Conservation (phyloP, 2,113 vertebrate genomes). For the Pardalotus punctatus region DNA sequence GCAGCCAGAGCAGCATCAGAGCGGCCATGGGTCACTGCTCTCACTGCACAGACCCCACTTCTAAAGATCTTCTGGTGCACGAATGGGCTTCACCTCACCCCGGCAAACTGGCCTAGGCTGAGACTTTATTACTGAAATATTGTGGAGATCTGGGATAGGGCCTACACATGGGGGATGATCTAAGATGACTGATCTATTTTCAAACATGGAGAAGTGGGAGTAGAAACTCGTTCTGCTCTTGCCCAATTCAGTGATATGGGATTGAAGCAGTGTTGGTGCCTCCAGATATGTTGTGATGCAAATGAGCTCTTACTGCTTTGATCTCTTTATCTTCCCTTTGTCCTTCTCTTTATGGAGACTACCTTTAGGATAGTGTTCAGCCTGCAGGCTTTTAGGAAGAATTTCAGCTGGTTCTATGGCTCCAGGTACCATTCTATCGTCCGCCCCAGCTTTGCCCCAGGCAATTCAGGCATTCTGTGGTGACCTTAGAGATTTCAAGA, state of each 20-base stretch:
- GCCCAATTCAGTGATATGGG: not conserved
- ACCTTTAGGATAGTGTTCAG: not conserved
- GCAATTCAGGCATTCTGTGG: conserved; percentile 44
- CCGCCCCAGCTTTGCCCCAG: not conserved
- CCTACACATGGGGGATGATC: conserved; percentile 1
- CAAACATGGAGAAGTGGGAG: conserved; percentile 43
- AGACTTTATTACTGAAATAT: not conserved
- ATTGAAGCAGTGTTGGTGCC: conserved; percentile 27
- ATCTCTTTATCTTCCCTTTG: conserved; percentile 54
- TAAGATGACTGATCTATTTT: conserved; percentile 42
- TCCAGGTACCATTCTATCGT: not conserved
- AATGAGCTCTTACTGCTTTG: conserved; percentile 32
- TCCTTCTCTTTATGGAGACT: conserved; percentile 22
- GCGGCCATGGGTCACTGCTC: not conserved
- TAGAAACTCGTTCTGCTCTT: conserved; percentile 41
- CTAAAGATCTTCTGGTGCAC: not conserved
- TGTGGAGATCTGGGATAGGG: conserved; percentile 1
- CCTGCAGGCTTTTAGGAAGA: conserved; percentile 36
- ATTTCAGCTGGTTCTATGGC: conserved; percentile 9
- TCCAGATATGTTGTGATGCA: conserved; percentile 40
- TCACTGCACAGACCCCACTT: not conserved
- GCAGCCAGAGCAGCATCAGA: not conserved
- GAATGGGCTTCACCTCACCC: not conserved
- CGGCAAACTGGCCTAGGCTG: not conserved
- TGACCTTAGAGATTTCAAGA: conserved; percentile 45